Evolutionary conservation across 2,888 invertebrate species (phyloP).

Genomic region (Rotaria macrura): DNA sequence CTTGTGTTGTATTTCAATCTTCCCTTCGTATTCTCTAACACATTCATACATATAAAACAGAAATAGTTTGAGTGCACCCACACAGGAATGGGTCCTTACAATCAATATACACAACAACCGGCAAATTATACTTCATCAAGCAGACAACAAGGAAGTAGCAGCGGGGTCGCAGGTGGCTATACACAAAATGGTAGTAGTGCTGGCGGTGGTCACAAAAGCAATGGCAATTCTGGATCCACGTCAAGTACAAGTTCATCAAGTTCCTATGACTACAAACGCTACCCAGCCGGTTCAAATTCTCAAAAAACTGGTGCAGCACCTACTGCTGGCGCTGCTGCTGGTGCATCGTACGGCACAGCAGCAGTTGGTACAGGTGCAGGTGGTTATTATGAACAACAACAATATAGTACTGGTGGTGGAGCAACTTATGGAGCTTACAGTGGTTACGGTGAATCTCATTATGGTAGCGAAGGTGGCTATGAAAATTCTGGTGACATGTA

Average conservation of each 20-base stretch:
- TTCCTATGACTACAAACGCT: neutral
- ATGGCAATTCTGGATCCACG: neutral
- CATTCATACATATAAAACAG: neutral
- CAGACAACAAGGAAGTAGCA: neutral
- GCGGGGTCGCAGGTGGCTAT: neutral
- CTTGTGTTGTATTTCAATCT: neutral
- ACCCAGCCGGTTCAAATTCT: neutral
- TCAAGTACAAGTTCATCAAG: neutral
- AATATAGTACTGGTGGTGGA: neutral
- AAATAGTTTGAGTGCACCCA: neutral
- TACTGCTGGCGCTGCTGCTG: too few species aligned
- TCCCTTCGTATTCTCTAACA: neutral
- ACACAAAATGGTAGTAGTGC: neutral
- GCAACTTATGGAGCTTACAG: neutral
- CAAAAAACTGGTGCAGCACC: neutral
- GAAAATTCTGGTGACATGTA: neutral
- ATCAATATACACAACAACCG: neutral
- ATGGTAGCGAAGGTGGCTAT: neutral
- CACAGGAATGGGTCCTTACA: constrained; percentile 1
- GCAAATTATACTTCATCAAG: neutral
- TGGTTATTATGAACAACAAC: neutral
- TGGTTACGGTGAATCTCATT: constrained; percentile 9
- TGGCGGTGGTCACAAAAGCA: neutral
- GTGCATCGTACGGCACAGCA: neutral
- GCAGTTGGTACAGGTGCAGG: neutral